Percentiles rank a stretch among this genome's conserved stretches.
Evolutionary conservation across 1,140 invertebrate genomes (phyloP).

Genomic region (Panagrolaimus sp.): DNA sequence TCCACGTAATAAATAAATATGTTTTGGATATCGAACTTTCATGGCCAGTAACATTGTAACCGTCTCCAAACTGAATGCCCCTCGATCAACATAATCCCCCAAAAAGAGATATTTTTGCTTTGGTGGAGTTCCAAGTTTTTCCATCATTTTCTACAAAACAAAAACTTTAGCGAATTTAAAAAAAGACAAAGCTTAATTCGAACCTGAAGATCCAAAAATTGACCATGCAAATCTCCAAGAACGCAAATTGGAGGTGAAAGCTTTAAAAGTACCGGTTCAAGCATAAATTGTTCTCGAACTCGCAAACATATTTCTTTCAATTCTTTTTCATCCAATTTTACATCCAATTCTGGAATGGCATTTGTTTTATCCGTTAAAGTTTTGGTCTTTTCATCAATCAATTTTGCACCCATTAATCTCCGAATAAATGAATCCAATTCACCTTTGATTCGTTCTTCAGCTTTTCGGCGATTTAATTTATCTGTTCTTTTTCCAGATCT

Average conservation of each 20-base stretch:
- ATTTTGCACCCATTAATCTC: not conserved
- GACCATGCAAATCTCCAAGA: constrained; percentile 22
- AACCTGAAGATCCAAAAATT: constrained; percentile 21
- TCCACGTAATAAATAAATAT: constrained; percentile 94
- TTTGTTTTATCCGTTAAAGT: not conserved
- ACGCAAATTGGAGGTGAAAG: constrained; percentile 15
- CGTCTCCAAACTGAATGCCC: constrained; percentile 96
- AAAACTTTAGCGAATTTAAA: not conserved
- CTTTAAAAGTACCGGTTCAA: constrained; percentile 18
- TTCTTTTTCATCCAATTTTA: constrained; percentile 5
- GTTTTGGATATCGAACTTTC: constrained; percentile 88
- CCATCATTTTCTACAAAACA: constrained; percentile 17
- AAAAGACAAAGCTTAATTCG: not conserved
- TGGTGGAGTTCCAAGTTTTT: constrained; percentile 18
- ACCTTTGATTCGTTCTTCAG: constrained; percentile 9
- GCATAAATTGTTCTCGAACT: constrained; percentile 19
- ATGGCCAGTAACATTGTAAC: constrained; percentile 94
- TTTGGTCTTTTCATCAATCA: not conserved
- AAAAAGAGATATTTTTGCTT: constrained; percentile 17
- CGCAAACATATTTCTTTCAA: constrained; percentile 18
- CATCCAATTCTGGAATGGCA: not conserved
- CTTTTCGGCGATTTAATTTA: not conserved
- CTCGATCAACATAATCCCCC: constrained; percentile 69
- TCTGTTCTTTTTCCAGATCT: not conserved
- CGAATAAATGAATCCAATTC: not conserved